Percentiles rank a stretch among this genome's conserved stretches.
Evolutionary conservation across 2,797 vertebrate species (phyloP).

Genomic region (Pteropus rufus): DNA sequence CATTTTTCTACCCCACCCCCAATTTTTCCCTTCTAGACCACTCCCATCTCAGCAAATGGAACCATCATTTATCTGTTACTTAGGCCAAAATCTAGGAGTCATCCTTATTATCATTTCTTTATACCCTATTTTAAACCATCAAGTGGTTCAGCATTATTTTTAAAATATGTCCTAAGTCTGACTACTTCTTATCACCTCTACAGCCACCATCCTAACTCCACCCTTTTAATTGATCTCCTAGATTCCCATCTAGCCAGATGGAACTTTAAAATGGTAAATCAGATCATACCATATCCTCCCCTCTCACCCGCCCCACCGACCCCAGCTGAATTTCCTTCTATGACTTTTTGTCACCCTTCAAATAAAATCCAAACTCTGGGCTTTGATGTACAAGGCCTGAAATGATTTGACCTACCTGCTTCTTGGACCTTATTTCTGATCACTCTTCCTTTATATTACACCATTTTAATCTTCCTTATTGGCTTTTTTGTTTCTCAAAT

Average conservation of each 20-base stretch:
- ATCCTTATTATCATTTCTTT: neutral
- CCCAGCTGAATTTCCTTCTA: neutral
- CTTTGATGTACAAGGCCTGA: neutral
- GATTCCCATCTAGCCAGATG: neutral
- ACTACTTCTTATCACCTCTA: neutral
- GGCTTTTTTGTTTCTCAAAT: neutral
- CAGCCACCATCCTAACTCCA: neutral
- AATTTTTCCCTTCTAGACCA: neutral
- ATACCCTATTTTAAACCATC: neutral
- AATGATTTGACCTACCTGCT: neutral
- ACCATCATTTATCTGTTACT: neutral
- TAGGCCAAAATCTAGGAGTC: neutral
- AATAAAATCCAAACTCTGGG: neutral
- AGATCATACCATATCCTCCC: neutral
- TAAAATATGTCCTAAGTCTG: neutral
- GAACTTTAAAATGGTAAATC: neutral
- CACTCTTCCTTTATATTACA: neutral
- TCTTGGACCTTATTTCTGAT: neutral
- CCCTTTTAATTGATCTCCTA: neutral
- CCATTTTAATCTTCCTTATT: neutral
- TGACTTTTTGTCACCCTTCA: neutral
- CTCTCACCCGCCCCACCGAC: neutral
- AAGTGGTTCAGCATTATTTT: neutral
- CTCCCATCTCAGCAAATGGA: neutral
- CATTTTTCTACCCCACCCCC: neutral